A percentile compares a stretch with the other conserved stretches of the same genome.
Evolutionary conservation across 2,888 invertebrate genomes (phyloP).

Genomic region (Acronicta leporina): DNA sequence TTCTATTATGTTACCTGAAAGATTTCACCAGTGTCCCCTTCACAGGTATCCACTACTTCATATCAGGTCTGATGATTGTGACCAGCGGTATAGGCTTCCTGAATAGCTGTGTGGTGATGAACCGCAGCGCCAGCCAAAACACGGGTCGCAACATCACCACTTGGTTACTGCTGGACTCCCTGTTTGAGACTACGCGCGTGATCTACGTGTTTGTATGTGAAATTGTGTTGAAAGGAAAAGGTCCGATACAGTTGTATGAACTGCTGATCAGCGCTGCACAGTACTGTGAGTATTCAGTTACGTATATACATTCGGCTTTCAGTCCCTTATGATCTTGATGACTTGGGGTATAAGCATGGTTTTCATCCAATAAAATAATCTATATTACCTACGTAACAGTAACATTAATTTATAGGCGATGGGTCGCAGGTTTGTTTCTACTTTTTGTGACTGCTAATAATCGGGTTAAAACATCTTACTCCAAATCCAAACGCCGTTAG

Average conservation of each 20-base stretch:
- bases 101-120: constrained; percentile 78
- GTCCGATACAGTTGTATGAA: constrained; percentile 76
- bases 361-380: no score
- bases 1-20: constrained; percentile 7
- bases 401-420: no score
- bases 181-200: constrained; percentile 82
- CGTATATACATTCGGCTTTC: background rate
- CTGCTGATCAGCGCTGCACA: constrained; percentile 78
- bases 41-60: constrained; percentile 80
- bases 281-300: constrained; percentile 72
- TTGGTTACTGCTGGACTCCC: constrained; percentile 81
- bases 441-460: no score
- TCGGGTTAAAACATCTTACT: no score
- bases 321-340: no score
- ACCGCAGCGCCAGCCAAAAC: constrained; percentile 69
- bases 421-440: no score
- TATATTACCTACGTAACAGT: no score
- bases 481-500: no score
- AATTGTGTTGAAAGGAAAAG: constrained; percentile 75
- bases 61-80: constrained; percentile 76
- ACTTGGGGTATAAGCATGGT: no score
- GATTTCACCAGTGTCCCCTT: background rate
- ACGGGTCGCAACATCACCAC: constrained; percentile 75
- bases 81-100: constrained; percentile 79
- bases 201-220: constrained; percentile 81